phyloP scores from a whole-genome alignment of 2,113 vertebrate species.

The Oxyura jamaicensis region DNA sequence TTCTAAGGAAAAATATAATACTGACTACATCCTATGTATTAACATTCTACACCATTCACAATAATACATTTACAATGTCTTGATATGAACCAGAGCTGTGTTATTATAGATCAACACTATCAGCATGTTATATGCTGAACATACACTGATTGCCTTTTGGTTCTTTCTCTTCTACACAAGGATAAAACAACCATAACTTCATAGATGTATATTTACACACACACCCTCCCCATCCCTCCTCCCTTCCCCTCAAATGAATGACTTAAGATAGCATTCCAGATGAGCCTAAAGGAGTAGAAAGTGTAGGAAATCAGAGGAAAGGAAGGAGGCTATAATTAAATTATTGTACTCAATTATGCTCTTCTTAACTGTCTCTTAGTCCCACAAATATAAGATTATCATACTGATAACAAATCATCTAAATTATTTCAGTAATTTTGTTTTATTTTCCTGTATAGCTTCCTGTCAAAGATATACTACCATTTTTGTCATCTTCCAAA shows the following conservation, averaged over 20 bases:
- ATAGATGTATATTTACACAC: not conserved
- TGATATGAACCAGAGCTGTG: not conserved
- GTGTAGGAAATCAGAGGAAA: constrained; percentile 48
- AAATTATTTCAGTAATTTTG: constrained; percentile 58
- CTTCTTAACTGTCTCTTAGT: constrained; percentile 47
- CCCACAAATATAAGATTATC: constrained; percentile 52
- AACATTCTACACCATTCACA: not conserved
- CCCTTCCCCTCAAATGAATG: not conserved
- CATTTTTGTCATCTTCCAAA: not conserved
- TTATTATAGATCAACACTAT: not conserved
- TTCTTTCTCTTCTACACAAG: not conserved
- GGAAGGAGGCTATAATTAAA: constrained; percentile 41
- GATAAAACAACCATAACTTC: not conserved
- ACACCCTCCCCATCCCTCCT: too few relatives aligned
- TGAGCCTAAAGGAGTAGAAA: not conserved
- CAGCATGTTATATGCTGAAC: not conserved
- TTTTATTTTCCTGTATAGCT: not conserved
- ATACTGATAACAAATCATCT: constrained; percentile 21
- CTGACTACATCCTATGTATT: not conserved
- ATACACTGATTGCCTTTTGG: not conserved
- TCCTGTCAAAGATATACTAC: constrained; percentile 18
- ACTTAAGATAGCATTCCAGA: not conserved
- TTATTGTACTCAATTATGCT: constrained; percentile 29
- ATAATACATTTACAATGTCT: not conserved
- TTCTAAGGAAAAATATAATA: not conserved